Evolutionary conservation across 2,888 invertebrate species (phyloP).

Genomic region (Cerastoderma edule): DNA sequence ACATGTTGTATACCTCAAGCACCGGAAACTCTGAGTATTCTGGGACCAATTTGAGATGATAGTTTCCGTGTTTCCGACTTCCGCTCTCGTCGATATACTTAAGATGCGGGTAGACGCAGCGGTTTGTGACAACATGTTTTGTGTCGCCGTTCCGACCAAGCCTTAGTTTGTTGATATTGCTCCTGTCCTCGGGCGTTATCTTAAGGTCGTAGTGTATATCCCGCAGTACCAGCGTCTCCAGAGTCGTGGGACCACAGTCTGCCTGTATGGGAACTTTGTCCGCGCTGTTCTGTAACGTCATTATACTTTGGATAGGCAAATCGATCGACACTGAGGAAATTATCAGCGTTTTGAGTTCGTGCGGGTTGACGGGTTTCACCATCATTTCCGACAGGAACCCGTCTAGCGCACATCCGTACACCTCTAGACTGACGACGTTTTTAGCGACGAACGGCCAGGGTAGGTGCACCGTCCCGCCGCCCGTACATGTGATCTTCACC

Average conservation of each 20-base stretch:
- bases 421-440: slow-evolving; percentile 43
- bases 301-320: slow-evolving; percentile 39
- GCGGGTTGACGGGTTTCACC: slow-evolving; percentile 14
- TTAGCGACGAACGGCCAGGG: slow-evolving; percentile 60
- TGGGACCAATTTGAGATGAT: slow-evolving; percentile 52
- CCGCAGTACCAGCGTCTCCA: slow-evolving; percentile 47
- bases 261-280: slow-evolving; percentile 46
- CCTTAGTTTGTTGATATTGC: slow-evolving; percentile 17
- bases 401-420: slow-evolving; percentile 36
- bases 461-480: slow-evolving; percentile 41
- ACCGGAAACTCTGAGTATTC: slow-evolving; percentile 53
- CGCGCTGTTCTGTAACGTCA: slow-evolving; percentile 30
- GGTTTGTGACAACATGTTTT: neutral
- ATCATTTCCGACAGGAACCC: slow-evolving; percentile 59
- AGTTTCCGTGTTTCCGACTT: slow-evolving; percentile 48
- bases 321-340: slow-evolving; percentile 45
- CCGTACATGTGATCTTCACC: slow-evolving; percentile 34
- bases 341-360: slow-evolving; percentile 38
- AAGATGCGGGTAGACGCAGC: slow-evolving; percentile 45
- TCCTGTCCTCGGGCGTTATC: slow-evolving; percentile 48
- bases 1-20: slow-evolving; percentile 60
- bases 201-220: slow-evolving; percentile 52
- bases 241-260: slow-evolving; percentile 53
- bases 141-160: slow-evolving; percentile 2
- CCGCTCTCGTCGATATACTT: slow-evolving; percentile 55